A percentile compares a stretch with the other conserved stretches of the same genome.
These are phyloP conservation scores for Chroicocephalus ridibundus DNA, from an alignment of 2,113 vertebrate species.

Conservation along the genomic window DNA sequence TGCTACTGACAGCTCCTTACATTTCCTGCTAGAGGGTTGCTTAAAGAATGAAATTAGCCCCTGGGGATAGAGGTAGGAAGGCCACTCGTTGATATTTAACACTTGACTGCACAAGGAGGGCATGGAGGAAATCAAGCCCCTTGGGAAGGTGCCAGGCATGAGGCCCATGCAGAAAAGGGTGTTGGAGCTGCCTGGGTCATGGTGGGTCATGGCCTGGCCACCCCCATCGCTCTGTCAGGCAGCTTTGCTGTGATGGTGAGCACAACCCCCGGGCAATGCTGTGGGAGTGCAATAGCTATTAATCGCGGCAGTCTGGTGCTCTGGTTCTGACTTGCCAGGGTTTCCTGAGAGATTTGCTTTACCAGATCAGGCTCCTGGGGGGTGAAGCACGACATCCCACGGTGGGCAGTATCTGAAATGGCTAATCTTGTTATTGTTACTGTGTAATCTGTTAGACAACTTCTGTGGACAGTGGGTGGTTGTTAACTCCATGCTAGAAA, in stretches of 20 bases:
- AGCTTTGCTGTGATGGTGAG: not conserved
- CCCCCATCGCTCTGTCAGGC: not conserved
- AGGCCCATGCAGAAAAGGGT: not conserved
- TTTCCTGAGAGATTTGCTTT: not conserved
- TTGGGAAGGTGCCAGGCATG: not conserved
- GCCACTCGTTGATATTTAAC: not conserved
- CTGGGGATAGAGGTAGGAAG: not conserved
- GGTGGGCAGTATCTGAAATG: not conserved
- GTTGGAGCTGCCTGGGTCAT: not conserved
- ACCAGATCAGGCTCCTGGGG: not conserved
- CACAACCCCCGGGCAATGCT: rapidly evolving
- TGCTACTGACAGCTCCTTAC: conserved; percentile 18
- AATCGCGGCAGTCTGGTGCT: not conserved
- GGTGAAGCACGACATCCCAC: not conserved
- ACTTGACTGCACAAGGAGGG: conserved; percentile 22
- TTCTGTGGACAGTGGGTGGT: not conserved
- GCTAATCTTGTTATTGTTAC: not conserved
- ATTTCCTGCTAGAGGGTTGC: not conserved
- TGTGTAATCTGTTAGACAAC: not conserved
- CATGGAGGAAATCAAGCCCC: not conserved
- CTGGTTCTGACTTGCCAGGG: not conserved
- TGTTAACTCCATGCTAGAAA: not conserved
- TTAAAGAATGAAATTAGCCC: conserved; percentile 27
- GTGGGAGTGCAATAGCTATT: not conserved
- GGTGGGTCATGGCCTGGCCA: not conserved